Evolutionary conservation across 35 echinoderm and acorn worm genomes (phyloP).

Genomic region (Heliocidaris erythrogramma): DNA sequence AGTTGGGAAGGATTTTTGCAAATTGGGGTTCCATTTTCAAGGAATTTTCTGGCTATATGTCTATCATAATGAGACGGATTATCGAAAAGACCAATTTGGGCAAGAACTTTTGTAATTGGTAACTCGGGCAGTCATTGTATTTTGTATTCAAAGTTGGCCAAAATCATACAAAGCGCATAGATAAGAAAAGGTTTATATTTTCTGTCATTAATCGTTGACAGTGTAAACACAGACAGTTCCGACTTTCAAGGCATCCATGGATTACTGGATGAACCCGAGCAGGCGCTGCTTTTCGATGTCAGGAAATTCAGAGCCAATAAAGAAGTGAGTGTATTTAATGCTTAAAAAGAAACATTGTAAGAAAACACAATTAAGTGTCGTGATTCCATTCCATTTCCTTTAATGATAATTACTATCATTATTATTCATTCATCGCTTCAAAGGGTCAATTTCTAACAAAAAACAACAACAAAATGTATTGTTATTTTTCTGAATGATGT

Average conservation of each 20-base stretch:
- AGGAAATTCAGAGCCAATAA: slow-evolving; percentile 84
- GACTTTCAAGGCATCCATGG: slow-evolving; percentile 25
- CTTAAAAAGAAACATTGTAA: not conserved
- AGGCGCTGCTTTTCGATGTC: slow-evolving; percentile 88
- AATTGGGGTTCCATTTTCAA: no score
- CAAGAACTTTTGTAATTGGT: no score
- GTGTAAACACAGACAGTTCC: slow-evolving; percentile 42
- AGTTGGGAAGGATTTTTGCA: no score
- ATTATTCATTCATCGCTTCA: not conserved
- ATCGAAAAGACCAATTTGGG: no score
- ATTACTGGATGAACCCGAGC: slow-evolving; percentile 67
- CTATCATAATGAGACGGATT: no score
- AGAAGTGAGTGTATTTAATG: slow-evolving; percentile 56
- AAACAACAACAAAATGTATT: not conserved
- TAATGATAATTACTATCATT: not conserved
- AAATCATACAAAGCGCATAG: no score
- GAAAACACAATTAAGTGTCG: no score
- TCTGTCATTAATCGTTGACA: not conserved
- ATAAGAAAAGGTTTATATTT: not conserved
- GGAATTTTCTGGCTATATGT: no score
- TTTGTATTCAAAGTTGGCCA: no score
- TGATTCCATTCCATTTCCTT: no score
- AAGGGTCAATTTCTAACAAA: not conserved
- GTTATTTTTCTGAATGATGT: not conserved
- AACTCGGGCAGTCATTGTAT: no score